Evolutionary conservation across 2,888 invertebrate species (phyloP).

Genomic region (Tromatobia lineatoria): DNA sequence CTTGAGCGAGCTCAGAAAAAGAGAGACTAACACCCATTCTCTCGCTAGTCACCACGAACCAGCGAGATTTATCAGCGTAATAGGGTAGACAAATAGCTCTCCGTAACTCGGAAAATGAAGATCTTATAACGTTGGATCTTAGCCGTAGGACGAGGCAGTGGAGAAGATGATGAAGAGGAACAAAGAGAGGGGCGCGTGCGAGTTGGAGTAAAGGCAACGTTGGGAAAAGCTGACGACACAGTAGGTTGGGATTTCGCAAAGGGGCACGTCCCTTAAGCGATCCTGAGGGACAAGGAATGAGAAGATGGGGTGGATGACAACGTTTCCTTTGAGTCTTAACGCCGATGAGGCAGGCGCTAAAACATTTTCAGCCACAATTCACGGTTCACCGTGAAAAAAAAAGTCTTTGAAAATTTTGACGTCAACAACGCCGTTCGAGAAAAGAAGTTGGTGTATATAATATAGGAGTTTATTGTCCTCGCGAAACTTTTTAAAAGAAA

Average conservation of each 20-base stretch:
- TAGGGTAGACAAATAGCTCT: constrained; percentile 70
- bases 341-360: constrained; percentile 33
- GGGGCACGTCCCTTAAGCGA: constrained; percentile 33
- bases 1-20: constrained; percentile 31
- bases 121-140: constrained; percentile 57
- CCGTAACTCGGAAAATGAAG: constrained; percentile 70
- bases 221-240: constrained; percentile 6
- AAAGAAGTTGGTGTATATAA: neutral
- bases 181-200: constrained; percentile 34
- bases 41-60: constrained; percentile 55
- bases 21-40: neutral
- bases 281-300: constrained; percentile 24
- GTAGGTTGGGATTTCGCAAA: constrained; percentile 27
- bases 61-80: constrained; percentile 69
- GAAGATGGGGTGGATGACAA: constrained; percentile 4
- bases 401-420: neutral
- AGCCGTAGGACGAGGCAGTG: constrained; percentile 43
- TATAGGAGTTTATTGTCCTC: neutral
- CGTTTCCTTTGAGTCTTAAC: constrained; percentile 1
- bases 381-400: constrained; percentile 35
- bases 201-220: constrained; percentile 18
- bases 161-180: constrained; percentile 33
- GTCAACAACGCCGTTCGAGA: neutral
- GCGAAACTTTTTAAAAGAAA: neutral
- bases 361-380: constrained; percentile 73